Base-by-base conservation (phyloP, 2,113 vertebrate species). In the Microcebus tavaratra region DNA sequence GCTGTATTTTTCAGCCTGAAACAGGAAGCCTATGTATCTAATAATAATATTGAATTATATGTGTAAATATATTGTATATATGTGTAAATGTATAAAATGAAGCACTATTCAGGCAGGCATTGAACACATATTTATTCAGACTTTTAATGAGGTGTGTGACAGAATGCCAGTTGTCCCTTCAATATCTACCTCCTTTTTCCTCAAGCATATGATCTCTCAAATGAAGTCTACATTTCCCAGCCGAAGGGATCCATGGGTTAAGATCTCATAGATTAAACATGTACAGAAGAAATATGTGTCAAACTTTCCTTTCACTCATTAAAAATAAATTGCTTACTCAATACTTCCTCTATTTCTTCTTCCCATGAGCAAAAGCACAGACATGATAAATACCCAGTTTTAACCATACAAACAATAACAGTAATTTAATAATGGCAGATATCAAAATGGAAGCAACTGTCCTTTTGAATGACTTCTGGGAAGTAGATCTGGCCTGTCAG, bases 301-400 rank as follows among this genome's bases (percentile, higher is more conserved):
- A 7, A 67, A 53, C 21, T 59, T 70, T n/a, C 5, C 8, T 61
- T 20, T 61, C 25, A 91, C 20, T 65, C 36, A 3, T 85, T 27
- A 81, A 57, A 93, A 94, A 75, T 55, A 63, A 55, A 55, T 14
- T 29, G 0, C 45, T 75, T 73, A 0, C 6, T 50, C 31, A 53
- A 17, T 7, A 68, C 21, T 57, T 57, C 3, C 6, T 42, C n/a
- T 68, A 4, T 18, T 82, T 65, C 29, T 2, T 7, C 8, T 82
- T 83, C 4, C 5, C 36, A 36, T 48, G 61, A 57, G 13, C 42
- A 76, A 63, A 80, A 50, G 8, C 13, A 70, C 3, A 70, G 29
- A 68, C 2, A 42, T 45, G 18, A 2, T 10, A n/a, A 3, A 88
- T 10, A 65, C 0, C 0, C 1, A 39, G 3, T 75, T 85, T 67